Evolutionary conservation across 1,140 invertebrate species (phyloP).

Genomic region (Drosophila lacertosa): DNA sequence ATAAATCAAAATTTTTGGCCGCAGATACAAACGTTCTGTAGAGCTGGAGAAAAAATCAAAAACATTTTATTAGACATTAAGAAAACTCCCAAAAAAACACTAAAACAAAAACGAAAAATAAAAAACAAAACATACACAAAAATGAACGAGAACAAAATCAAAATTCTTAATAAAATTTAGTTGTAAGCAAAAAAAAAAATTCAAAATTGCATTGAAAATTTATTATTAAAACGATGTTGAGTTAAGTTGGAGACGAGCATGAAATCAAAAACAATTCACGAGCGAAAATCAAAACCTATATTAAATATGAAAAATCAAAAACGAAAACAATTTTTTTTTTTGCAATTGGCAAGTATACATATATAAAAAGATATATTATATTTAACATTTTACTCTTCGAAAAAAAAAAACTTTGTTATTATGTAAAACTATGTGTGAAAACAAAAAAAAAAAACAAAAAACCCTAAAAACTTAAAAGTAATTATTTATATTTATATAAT

Average conservation of each 20-base stretch:
- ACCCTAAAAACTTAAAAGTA: slow-evolving; percentile 39
- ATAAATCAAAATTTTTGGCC: slow-evolving; percentile 82
- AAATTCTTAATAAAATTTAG: slow-evolving; percentile 63
- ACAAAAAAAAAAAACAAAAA: slow-evolving; percentile 52
- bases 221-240: slow-evolving; percentile 57
- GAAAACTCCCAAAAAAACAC: slow-evolving; percentile 25
- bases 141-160: slow-evolving; percentile 37
- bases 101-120: slow-evolving; percentile 24
- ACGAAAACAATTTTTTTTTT: slow-evolving; percentile 41
- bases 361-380: slow-evolving; percentile 37
- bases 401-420: slow-evolving; percentile 57
- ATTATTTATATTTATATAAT: slow-evolving; percentile 54
- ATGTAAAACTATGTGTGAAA: slow-evolving; percentile 72
- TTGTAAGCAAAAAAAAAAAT: slow-evolving; percentile 54
- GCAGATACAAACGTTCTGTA: slow-evolving; percentile 31
- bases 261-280: slow-evolving; percentile 52
- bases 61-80: slow-evolving; percentile 74
- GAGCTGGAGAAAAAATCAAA: slow-evolving; percentile 53
- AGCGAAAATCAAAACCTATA: slow-evolving; percentile 69
- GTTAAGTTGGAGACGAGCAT: slow-evolving; percentile 30
- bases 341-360: slow-evolving; percentile 50
- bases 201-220: slow-evolving; percentile 59
- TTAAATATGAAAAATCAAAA: slow-evolving; percentile 45
- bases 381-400: slow-evolving; percentile 57
- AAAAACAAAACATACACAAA: slow-evolving; percentile 21